phyloP scores from a whole-genome alignment of 2,797 vertebrate genomes.

The Oryzias sinensis region DNA sequence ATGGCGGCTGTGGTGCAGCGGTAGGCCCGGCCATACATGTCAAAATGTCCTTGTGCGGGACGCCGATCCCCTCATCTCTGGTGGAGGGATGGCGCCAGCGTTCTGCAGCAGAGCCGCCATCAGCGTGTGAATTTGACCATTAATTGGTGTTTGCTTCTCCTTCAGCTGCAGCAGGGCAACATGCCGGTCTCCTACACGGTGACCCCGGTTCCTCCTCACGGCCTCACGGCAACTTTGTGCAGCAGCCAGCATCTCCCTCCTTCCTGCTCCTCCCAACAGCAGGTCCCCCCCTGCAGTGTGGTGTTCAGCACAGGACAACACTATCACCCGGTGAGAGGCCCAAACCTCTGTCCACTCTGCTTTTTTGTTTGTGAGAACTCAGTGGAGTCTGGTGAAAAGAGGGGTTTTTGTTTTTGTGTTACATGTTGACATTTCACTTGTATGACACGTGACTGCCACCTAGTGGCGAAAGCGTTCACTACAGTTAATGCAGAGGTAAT shows the following conservation, averaged over 20 bases:
- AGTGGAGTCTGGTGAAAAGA: too few relatives aligned
- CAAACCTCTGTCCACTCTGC: not conserved
- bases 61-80: too few relatives aligned
- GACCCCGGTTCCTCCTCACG: conserved; percentile 90
- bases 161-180: conserved; percentile 89
- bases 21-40: too few relatives aligned
- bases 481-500: not conserved
- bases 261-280: conserved; percentile 90
- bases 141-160: conserved; percentile 22
- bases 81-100: too few relatives aligned
- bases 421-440: not conserved
- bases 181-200: conserved; percentile 95
- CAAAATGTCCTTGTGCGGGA: too few relatives aligned
- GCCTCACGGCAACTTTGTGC: conserved; percentile 90
- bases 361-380: too few relatives aligned
- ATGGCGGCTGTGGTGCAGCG: not conserved
- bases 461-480: conserved; percentile 37
- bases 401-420: too few relatives aligned
- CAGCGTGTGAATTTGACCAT: too few relatives aligned
- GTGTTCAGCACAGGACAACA: conserved; percentile 95
- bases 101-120: too few relatives aligned
- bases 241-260: conserved; percentile 92
- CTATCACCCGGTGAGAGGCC: conserved; percentile 89
- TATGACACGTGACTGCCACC: conserved; percentile 56
- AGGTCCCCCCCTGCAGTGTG: conserved; percentile 92